Base-by-base conservation (phyloP, 1,140 invertebrate genomes). In the Eubasilissa regina region DNA sequence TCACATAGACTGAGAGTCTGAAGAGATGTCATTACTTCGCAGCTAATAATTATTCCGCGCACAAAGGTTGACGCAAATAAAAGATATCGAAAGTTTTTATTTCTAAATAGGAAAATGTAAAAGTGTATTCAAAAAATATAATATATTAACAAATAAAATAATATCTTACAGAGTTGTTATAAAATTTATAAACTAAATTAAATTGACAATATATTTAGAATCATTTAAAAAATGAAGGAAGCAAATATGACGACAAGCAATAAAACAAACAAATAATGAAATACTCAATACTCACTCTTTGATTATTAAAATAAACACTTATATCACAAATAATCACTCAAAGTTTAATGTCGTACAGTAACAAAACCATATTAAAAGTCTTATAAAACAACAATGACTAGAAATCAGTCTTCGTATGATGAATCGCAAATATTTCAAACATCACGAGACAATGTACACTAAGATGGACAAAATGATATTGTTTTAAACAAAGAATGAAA, bases 251-350 rank as follows among this genome's bases (percentile, higher is more conserved):
- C 15, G 53, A 56, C 9, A 17, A 17, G 53, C 53, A 56, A 56
- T 19, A 21, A 21, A 19, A 19, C 1, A 64, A 13, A 51, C n/a
- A 51, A 51, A 3, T 12, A n/a, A n/a, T n/a, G n/a, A n/a, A n/a
- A n/a, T n/a, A n/a, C n/a, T n/a, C n/a, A 12, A 64, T 64, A 64
- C 60, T 64, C 25, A 64, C 60, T 9, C 35, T 25, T 64, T 64
- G 35, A 64, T n/a, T n/a, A 64, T 21, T 64, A 25, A 43, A 64
- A 64, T 12, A 12, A 17, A 64, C 60, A 64, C 60, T 64, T 64
- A 35, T 51, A 35, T 25, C 60, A 64, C 60, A 15, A 12, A 13
- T 3, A 51, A 43, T 64, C 60, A 64, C 60, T 64, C 35, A 64
- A 13, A 25, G 60, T 64, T 64, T 64, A 7, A 64, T 25, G 35